Conservation (phyloP, 2,113 vertebrate species). For the Bolborhynchus lineola region DNA sequence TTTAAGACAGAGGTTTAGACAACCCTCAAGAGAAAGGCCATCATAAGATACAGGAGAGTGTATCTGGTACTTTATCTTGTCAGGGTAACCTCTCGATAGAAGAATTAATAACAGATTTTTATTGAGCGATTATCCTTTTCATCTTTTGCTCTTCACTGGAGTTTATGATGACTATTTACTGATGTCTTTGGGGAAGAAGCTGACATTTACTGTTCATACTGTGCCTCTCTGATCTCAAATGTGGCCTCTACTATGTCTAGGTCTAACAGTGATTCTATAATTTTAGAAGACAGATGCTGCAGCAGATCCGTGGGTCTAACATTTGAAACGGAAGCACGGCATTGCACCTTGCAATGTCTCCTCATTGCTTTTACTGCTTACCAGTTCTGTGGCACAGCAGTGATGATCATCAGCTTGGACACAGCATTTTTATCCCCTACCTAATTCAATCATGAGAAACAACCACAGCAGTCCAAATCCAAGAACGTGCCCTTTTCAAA, state of each 20-base stretch:
- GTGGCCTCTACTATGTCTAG: background rate
- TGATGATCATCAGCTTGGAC: background rate
- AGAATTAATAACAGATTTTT: background rate
- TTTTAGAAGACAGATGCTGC: background rate
- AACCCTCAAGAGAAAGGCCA: background rate
- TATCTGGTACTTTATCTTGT: background rate
- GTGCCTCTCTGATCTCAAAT: background rate
- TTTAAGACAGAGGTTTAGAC: background rate
- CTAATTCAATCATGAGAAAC: background rate
- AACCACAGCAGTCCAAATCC: background rate
- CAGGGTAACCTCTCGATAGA: background rate
- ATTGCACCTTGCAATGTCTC: background rate
- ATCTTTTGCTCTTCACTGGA: background rate
- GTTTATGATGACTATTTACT: constrained; percentile 14
- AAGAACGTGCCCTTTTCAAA: background rate
- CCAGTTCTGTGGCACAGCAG: background rate
- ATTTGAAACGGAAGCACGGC: background rate
- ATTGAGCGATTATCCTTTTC: constrained; percentile 13
- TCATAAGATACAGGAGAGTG: background rate
- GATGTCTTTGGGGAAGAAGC: constrained; percentile 4
- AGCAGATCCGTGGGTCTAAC: background rate
- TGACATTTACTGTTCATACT: constrained; percentile 27
- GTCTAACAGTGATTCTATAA: background rate
- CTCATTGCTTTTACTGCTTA: background rate
- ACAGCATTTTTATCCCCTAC: background rate